Evolutionary conservation across 2,888 invertebrate genomes (phyloP), one percentile per base, ranked within the genome.

Genomic region (Odontocolon sp.): DNA sequence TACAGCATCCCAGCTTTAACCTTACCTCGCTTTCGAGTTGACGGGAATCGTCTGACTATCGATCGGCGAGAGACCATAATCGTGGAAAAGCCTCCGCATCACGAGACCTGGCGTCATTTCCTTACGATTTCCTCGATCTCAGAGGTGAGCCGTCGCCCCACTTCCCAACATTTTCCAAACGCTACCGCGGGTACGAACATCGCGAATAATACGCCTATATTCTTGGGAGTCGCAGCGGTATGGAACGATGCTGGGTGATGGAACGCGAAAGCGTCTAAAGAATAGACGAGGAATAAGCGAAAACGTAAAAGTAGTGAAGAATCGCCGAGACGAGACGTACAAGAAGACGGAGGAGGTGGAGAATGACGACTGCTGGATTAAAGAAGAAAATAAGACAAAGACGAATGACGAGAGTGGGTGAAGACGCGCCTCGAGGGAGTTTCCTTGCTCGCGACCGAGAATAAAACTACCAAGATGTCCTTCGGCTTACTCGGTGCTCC

Each of bases 71-170:
- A 33, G 42, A 31, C 28, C 52, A 67, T 73, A 73, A 67, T 73
- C 67, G 59, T 61, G 63, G 59, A 54, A 63, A 23, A 67, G 54
- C 61, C 61, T 61, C 45, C 9, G 42, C 45, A 40, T 42, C 54
- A 3, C 33, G 45, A 68, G 50, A 59, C 54, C 56, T 56, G 74
- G n/a, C 56, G 67, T 78, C 61, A 78, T 78, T 78, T 78, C 74
- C 78, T 74, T 67, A 67, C 74, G 78, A 78, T 78, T 78, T 78
- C 74, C 74, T 74, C 74, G 74, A 70, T 68, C 56, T 18, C 36
- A 21, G 45, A 31, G 26, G 26, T 66, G 63, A 56, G 28, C 33
- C 54, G 40, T 59, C 61, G 50, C 40, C 26, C 31, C 28, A 42
- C 28, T 40, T 33, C 45, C 50, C 28, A 40, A 38, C 16, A 23